Base-by-base conservation (phyloP, 2,797 vertebrate species). In the Typhlichthys eigenmanni region DNA sequence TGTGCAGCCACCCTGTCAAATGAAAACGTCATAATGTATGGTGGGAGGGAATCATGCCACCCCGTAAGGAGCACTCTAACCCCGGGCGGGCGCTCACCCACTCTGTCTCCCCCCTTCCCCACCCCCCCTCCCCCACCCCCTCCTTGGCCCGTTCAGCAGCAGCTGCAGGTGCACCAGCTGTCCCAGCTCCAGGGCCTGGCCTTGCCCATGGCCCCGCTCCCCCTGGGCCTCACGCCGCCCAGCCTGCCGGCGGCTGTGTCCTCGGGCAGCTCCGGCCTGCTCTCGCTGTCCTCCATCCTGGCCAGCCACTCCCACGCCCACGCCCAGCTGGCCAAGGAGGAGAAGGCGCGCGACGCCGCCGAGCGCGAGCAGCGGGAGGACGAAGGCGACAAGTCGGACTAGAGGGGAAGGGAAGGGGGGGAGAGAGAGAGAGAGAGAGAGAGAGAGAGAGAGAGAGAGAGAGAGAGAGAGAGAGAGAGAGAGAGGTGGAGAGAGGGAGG, bases 131-230 rank as follows among this genome's bases (percentile, higher is more conserved):
- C 24, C 24, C 24, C 24, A 29, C 24, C 24, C 24, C 24, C 24
- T 4, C 24, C 24, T 29, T 29, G 24, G 24, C 24, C 24, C 24
- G 17, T 38, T 1, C 90, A 99, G 97, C 97, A 99, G 95, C 96
- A 99, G 93, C 97, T 99, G 75, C 97, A 99, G 82, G 97, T 97
- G 64, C 97, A 99, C 73, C 97, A 99, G 92, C 94, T 99, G 81
- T 98, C 97, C 1, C 97, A 98, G 94, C 95, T 98, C 68, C 97
- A 99, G 90, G 97, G 96, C 9, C 91, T 98, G 67, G 95, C 95
- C 14, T 91, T 98, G 84, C 97, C 96, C 0, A 93, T 98, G 91
- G 93, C 95, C 49, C 95, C 95, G 0, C 91, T 98, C 55, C 96
- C 97, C 0, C 92, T 98, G 89, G 97, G 97, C 29, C 92, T 99